phyloP scores from a whole-genome alignment of 2,888 invertebrate species.

The Hydriomena furcata region DNA sequence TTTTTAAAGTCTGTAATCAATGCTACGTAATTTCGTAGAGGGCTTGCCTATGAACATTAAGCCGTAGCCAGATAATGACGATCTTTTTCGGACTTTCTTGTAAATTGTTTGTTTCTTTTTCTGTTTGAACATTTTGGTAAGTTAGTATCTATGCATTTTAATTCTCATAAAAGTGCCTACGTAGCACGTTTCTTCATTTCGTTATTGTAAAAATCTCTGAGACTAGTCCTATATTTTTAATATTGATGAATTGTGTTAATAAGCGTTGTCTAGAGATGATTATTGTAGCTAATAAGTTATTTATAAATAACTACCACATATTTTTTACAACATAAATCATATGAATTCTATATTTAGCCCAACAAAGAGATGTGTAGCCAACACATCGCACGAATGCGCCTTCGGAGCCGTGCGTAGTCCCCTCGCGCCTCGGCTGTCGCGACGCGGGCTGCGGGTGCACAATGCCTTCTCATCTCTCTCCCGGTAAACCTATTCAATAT shows the following conservation, averaged over 20 bases:
- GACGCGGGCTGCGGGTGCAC: constrained; percentile 18
- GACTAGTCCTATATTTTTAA: too few relatives aligned
- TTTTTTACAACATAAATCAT: not conserved
- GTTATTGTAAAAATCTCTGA: too few relatives aligned
- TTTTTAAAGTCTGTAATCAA: constrained; percentile 13
- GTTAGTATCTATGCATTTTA: too few relatives aligned
- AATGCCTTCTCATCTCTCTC: constrained; percentile 35
- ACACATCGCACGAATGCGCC: constrained; percentile 4
- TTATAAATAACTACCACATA: not conserved
- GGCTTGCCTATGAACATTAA: too few relatives aligned
- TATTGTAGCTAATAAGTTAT: not conserved
- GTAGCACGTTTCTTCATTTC: too few relatives aligned
- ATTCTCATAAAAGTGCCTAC: too few relatives aligned
- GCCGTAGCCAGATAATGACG: too few relatives aligned
- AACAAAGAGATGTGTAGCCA: not conserved
- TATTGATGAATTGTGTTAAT: too few relatives aligned
- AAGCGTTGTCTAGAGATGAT: too few relatives aligned
- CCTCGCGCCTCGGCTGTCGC: constrained; percentile 6
- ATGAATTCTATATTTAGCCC: not conserved
- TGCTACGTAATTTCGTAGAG: constrained; percentile 3
- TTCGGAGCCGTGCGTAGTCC: constrained; percentile 1
- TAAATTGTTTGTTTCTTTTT: too few relatives aligned
- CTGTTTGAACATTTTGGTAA: too few relatives aligned
- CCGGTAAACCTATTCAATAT: constrained; percentile 66
- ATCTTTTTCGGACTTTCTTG: too few relatives aligned